These are phyloP conservation scores for Tanypteryx hageni DNA, from an alignment of 2,888 invertebrate genomes.

Conservation along the genomic window DNA sequence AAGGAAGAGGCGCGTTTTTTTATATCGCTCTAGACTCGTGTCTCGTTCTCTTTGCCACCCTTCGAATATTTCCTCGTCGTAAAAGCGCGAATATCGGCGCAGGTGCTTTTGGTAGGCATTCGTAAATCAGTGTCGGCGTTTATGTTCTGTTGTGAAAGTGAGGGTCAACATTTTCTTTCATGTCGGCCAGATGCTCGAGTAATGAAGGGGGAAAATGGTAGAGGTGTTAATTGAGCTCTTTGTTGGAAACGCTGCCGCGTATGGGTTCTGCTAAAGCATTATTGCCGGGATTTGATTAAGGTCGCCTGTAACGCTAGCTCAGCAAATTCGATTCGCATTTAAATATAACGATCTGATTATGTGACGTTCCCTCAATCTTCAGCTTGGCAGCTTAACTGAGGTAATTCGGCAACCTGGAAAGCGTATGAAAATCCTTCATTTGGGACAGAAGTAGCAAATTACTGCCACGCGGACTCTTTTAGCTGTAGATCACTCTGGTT, in stretches of 20 bases:
- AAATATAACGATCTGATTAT: neutral
- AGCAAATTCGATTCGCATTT: neutral
- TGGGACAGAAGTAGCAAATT: no score
- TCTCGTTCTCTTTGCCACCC: no score
- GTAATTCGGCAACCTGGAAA: neutral
- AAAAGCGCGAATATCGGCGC: neutral
- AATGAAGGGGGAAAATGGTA: neutral
- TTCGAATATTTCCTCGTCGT: neutral
- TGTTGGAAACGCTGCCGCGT: neutral
- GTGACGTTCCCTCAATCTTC: neutral
- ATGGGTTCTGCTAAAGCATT: no score
- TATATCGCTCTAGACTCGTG: no score
- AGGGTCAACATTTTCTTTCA: neutral
- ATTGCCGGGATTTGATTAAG: no score
- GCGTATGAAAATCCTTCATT: neutral
- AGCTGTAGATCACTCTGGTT: no score
- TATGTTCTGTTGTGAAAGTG: neutral
- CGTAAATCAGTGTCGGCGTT: neutral
- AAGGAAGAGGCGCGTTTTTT: no score
- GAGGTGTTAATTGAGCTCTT: neutral
- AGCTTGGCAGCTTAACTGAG: neutral
- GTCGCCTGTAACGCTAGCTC: neutral
- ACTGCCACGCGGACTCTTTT: no score
- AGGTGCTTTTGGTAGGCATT: neutral
- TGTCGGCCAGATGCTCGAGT: neutral